Conservation (phyloP, 1,140 invertebrate species). For the Orius insidiosus region DNA sequence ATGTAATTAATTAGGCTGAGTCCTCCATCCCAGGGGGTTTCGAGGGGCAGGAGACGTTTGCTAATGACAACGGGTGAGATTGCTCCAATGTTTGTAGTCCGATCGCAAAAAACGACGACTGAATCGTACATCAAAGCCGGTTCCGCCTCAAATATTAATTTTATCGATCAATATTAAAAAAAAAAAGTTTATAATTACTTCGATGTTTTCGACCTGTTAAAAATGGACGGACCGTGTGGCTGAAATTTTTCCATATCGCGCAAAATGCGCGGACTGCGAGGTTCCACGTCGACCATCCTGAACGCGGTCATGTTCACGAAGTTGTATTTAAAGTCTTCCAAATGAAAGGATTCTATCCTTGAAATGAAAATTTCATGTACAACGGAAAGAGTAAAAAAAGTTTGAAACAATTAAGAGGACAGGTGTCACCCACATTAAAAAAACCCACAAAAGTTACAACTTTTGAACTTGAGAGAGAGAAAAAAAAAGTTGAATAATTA, state of each 20-base stretch:
- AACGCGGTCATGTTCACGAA: conserved; percentile 86
- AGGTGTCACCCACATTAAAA: neutral
- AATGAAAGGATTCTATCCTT: conserved; percentile 78
- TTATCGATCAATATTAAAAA: neutral
- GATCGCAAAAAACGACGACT: conserved; percentile 53
- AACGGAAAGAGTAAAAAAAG: neutral
- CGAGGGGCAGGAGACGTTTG: conserved; percentile 52
- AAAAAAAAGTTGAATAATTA: too few relatives aligned
- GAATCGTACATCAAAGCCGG: conserved; percentile 65
- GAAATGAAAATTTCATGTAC: conserved; percentile 25
- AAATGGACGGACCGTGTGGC: conserved; percentile 30
- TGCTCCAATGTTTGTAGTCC: conserved; percentile 48
- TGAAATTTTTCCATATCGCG: conserved; percentile 47
- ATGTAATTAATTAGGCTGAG: conserved; percentile 65
- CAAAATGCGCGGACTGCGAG: conserved; percentile 33
- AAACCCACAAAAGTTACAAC: too few relatives aligned
- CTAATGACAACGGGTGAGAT: conserved; percentile 38
- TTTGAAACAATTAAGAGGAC: conserved; percentile 1
- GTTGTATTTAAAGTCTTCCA: conserved; percentile 89
- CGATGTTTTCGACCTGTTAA: conserved; percentile 38
- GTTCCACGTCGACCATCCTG: conserved; percentile 46
- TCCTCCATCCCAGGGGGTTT: conserved; percentile 60
- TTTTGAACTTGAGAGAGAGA: too few relatives aligned
- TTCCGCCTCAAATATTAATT: conserved; percentile 40
- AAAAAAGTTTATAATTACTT: conserved; percentile 27